Evolutionary conservation across 2,888 invertebrate species (phyloP).

Genomic region (Drosophila lacicola): DNA sequence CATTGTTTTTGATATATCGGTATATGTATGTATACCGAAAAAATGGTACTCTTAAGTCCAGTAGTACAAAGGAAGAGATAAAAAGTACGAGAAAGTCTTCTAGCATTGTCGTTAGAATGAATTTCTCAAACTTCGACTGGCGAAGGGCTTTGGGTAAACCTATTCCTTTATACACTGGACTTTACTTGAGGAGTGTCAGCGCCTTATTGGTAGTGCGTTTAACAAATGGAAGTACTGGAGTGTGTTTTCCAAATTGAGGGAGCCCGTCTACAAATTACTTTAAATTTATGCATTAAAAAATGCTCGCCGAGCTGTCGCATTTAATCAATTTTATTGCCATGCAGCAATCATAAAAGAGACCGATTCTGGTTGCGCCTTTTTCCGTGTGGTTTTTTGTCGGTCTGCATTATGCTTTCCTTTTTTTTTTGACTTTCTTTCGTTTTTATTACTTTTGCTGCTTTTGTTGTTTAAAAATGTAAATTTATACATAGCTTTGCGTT

Average conservation of each 20-base stretch:
- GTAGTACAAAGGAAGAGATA: too few species aligned
- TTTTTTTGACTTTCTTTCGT: conserved; percentile 14
- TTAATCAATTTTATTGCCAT: conserved; percentile 82
- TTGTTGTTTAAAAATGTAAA: conserved; percentile 75
- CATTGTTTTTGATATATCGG: too few species aligned
- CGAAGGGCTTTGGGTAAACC: too few species aligned
- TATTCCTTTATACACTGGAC: too few species aligned
- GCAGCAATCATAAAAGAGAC: conserved; percentile 60
- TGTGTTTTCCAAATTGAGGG: background rate
- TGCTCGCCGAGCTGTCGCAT: conserved; percentile 67
- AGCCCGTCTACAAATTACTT: conserved; percentile 28
- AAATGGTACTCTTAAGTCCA: too few species aligned
- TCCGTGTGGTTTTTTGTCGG: conserved; percentile 8
- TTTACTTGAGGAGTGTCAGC: too few species aligned
- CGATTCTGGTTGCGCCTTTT: conserved; percentile 26
- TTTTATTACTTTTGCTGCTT: conserved; percentile 63
- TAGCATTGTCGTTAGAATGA: too few species aligned
- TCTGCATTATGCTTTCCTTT: conserved; percentile 39
- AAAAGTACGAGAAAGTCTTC: too few species aligned
- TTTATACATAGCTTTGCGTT: conserved; percentile 69
- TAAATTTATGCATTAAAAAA: conserved; percentile 76
- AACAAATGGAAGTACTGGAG: background rate
- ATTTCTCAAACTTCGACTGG: too few species aligned
- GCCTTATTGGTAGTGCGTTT: too few species aligned
- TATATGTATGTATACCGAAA: too few species aligned